These are phyloP conservation scores for Tribolium freemani DNA, from an alignment of 2,888 invertebrate genomes.

Conservation along the genomic window DNA sequence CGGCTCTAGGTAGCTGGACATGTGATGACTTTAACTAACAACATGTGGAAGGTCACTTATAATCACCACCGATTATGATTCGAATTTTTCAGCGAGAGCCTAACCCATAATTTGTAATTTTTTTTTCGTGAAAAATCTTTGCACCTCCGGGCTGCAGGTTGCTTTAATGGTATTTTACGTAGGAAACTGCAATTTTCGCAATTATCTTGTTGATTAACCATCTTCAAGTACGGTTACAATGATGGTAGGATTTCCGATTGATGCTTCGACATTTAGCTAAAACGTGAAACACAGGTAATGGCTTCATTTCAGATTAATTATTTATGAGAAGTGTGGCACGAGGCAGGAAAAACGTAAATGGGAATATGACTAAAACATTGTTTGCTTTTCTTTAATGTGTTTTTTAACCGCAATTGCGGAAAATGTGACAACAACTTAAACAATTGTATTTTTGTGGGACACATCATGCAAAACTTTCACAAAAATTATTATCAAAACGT, in stretches of 20 bases:
- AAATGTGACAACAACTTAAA: background rate
- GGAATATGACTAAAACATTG: background rate
- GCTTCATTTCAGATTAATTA: background rate
- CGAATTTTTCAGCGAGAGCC: constrained; percentile 9
- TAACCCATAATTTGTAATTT: constrained; percentile 26
- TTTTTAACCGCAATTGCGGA: background rate
- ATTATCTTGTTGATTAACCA: constrained; percentile 10
- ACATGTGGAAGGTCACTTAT: constrained; percentile 34
- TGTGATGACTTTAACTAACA: constrained; percentile 42
- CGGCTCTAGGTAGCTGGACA: constrained; percentile 40
- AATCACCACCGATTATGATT: constrained; percentile 27
- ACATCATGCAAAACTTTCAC: too few relatives aligned
- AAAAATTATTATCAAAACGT: too few relatives aligned
- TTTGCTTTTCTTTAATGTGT: background rate
- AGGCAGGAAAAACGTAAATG: background rate
- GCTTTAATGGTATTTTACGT: constrained; percentile 1
- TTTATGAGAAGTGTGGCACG: background rate
- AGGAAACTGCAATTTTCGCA: constrained; percentile 28
- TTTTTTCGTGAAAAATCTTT: constrained; percentile 16
- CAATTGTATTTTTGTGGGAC: too few relatives aligned
- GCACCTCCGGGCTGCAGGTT: constrained; percentile 6
- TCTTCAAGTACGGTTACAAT: background rate
- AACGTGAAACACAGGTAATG: background rate
- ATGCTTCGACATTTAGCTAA: background rate
- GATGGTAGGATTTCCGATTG: background rate